Base-by-base conservation (phyloP, 2,888 invertebrate genomes). In the Synanthedon andrenaeformis region DNA sequence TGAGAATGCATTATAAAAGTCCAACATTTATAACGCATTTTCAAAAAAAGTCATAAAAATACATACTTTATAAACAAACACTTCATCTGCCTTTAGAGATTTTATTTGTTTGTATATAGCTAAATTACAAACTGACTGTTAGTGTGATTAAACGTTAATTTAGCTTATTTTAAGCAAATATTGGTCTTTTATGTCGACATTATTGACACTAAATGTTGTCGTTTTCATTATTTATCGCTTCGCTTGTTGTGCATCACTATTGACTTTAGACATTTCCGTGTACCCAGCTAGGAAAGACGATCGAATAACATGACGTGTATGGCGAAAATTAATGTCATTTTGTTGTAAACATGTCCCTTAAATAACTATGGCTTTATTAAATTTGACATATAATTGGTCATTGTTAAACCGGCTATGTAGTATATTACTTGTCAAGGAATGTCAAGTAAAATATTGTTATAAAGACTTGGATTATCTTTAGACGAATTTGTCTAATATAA, bases 121-220 rank as follows among this genome's bases (percentile, higher is more conserved):
- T 45, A 45, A n/a, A 45, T 12, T 13, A 3, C 48, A 45, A 12
- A 45, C n/a, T 35, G 35, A 35, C 10, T 35, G 35, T 35, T 35
- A 35, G 8, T 35, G 35, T 35, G 35, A 35, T 35, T 35, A 10
- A 35, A 35, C 35, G 35, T 35, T 35, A 35, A 35, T 35, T 35
- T 35, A 35, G 35, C 10, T 35, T 35, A 35, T 35, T 35, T 35
- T 35, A 35, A 35, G 10, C 35, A 35, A 10, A 35, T 35, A 35
- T 35, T 35, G 35, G 10, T 35, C 57, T 55, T 60, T 58, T 62
- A 57, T 55, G 58, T 54, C 57, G 55, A 60, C 61, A 55, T 56
- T 62, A 63, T 63, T 61, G 60, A 58, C 56, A 51, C 58, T 67
- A 62, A 66, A 66, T 59, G 62, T 55, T 49, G 52, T 58, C 54